Conservation (phyloP, 2,797 vertebrate species). For the Rhynchotus rufescens region DNA sequence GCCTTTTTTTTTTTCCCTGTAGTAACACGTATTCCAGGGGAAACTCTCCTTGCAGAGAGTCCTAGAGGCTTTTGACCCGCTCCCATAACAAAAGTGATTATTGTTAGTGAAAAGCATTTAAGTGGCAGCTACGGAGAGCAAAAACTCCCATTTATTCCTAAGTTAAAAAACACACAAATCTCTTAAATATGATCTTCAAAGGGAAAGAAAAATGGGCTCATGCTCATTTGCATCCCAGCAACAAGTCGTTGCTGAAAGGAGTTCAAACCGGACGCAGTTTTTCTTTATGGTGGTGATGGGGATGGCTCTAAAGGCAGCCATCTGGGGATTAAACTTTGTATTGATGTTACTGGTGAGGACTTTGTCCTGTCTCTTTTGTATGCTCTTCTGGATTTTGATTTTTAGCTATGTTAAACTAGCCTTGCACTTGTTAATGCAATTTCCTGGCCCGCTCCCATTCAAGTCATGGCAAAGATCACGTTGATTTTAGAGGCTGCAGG, state of each 20-base stretch:
- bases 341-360: constrained; percentile 60
- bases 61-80: constrained; percentile 24
- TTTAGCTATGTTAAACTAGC: constrained; percentile 64
- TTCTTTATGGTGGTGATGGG: constrained; percentile 57
- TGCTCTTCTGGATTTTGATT: constrained; percentile 68
- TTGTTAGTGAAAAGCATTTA: constrained; percentile 41
- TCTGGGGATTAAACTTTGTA: constrained; percentile 71
- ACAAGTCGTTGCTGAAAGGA: constrained; percentile 51
- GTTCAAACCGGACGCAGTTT: constrained; percentile 45
- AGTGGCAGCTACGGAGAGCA: constrained; percentile 5
- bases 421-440: constrained; percentile 54
- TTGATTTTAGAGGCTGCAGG: constrained; percentile 14
- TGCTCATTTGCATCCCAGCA: constrained; percentile 51
- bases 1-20: not conserved
- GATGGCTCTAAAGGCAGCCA: constrained; percentile 65
- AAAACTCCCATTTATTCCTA: constrained; percentile 1
- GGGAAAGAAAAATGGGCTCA: constrained; percentile 37
- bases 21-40: constrained; percentile 2
- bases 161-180: not conserved
- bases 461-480: constrained; percentile 66
- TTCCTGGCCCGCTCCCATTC: constrained; percentile 58
- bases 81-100: constrained; percentile 1
- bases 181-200: constrained; percentile 58
- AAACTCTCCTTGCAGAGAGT: not conserved
- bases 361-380: constrained; percentile 72